phyloP scores from a whole-genome alignment of 2,113 vertebrate genomes.

The Eleginops maclovinus region DNA sequence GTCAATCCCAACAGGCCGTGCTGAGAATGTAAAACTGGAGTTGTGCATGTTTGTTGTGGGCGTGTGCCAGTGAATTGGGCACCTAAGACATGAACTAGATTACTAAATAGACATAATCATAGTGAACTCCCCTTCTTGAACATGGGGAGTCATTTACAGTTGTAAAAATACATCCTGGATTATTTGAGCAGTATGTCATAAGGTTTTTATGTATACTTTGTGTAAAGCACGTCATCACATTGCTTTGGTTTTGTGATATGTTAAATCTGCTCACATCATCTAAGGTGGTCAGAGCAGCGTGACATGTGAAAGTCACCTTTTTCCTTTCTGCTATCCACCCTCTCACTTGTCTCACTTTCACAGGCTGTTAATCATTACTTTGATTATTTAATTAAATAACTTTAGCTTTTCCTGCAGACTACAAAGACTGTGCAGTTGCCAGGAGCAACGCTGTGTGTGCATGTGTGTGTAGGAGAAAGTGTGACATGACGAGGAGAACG shows the following conservation, averaged over 20 bases:
- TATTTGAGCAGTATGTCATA: neutral
- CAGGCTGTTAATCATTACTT: slow-evolving; percentile 72
- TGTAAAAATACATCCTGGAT: slow-evolving; percentile 21
- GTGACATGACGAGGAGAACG: slow-evolving; percentile 40
- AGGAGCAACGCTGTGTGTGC: slow-evolving; percentile 20
- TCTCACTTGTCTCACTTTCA: slow-evolving; percentile 75
- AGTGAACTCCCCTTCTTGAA: slow-evolving; percentile 22
- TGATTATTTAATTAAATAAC: slow-evolving; percentile 75
- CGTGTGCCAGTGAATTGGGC: slow-evolving; percentile 1
- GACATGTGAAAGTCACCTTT: slow-evolving; percentile 66
- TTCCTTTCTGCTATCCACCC: slow-evolving; percentile 51
- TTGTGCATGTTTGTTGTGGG: neutral
- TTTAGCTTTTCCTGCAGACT: slow-evolving; percentile 37
- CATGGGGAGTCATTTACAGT: slow-evolving; percentile 20
- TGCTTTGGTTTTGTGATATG: slow-evolving; percentile 1
- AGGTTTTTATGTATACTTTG: neutral
- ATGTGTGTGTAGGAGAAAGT: slow-evolving; percentile 19
- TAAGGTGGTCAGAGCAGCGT: slow-evolving; percentile 50
- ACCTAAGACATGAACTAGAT: slow-evolving; percentile 20
- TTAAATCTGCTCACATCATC: slow-evolving; percentile 49
- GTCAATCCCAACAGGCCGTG: neutral
- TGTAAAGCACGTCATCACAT: too few relatives aligned
- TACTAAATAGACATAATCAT: slow-evolving; percentile 9
- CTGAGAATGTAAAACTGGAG: neutral
- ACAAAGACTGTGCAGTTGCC: slow-evolving; percentile 36